Evolutionary conservation across 1,140 invertebrate species (phyloP).

Genomic region (Plodia interpunctella): DNA sequence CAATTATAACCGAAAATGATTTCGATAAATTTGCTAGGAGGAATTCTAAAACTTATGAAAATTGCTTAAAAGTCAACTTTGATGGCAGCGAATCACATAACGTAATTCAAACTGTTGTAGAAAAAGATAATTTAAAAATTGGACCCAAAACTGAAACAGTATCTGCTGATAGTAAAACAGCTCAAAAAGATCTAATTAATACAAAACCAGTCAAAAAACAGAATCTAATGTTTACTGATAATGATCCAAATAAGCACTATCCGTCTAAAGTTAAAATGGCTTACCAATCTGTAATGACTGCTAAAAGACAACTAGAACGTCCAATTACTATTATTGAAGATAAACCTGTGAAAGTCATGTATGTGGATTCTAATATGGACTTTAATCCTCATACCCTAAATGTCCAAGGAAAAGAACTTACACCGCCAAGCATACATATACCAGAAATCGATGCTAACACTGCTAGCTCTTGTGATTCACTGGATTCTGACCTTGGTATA

Average conservation of each 20-base stretch:
- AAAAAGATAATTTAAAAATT: slow-evolving; percentile 49
- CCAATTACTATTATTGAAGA: slow-evolving; percentile 65
- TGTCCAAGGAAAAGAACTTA: slow-evolving; percentile 58
- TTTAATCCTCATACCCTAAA: slow-evolving; percentile 44
- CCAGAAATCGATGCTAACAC: slow-evolving; percentile 32
- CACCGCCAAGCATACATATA: slow-evolving; percentile 38
- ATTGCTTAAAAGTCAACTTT: slow-evolving; percentile 59
- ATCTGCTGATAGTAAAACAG: slow-evolving; percentile 43
- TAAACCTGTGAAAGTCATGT: slow-evolving; percentile 66
- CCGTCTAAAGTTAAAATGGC: slow-evolving; percentile 67
- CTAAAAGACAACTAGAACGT: slow-evolving; percentile 53
- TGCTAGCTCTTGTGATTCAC: slow-evolving; percentile 47
- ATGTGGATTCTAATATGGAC: slow-evolving; percentile 47
- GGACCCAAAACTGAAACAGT: slow-evolving; percentile 45
- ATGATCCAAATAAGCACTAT: slow-evolving; percentile 50
- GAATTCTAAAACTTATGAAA: slow-evolving; percentile 66
- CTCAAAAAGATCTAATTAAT: slow-evolving; percentile 24
- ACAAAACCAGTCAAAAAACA: not conserved
- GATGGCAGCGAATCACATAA: slow-evolving; percentile 54
- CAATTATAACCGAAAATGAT: slow-evolving; percentile 68
- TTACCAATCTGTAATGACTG: slow-evolving; percentile 58
- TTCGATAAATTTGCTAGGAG: slow-evolving; percentile 72
- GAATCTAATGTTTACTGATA: slow-evolving; percentile 23
- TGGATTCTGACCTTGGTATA: slow-evolving; percentile 57
- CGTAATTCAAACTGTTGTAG: slow-evolving; percentile 52